Conservation (phyloP, 2,113 vertebrate species). For the Platanista minor region DNA sequence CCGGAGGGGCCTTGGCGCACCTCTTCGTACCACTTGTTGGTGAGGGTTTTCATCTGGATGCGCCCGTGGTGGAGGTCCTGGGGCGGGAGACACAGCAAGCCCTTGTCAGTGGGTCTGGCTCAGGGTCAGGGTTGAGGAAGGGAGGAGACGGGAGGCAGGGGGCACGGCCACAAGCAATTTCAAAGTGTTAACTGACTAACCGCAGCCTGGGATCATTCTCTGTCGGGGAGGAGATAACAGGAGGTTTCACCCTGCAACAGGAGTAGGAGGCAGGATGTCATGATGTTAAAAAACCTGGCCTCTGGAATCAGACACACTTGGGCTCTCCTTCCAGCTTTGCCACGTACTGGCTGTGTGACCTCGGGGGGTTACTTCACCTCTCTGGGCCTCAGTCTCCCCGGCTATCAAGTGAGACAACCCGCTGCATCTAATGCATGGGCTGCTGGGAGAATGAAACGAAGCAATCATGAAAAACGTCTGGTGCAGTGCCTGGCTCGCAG, state of each 20-base stretch:
- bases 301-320: not conserved
- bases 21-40: constrained; percentile 99
- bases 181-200: not conserved
- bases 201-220: not conserved
- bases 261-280: not conserved
- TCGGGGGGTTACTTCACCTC: not conserved
- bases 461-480: accelerated
- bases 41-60: constrained; percentile 98
- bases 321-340: not conserved
- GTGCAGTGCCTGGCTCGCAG: not conserved
- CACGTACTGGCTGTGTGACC: accelerated
- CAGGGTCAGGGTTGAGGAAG: not conserved
- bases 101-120: not conserved
- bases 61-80: constrained; percentile 95
- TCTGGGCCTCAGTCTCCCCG: not conserved
- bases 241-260: not conserved
- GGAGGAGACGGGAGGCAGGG: not conserved
- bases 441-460: not conserved
- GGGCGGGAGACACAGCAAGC: not conserved
- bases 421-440: not conserved
- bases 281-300: not conserved
- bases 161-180: not conserved
- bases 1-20: constrained; percentile 97
- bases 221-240: not conserved
- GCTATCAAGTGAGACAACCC: not conserved